Conservation (phyloP, 2,113 vertebrate species). For the Thamnaconus septentrionalis region DNA sequence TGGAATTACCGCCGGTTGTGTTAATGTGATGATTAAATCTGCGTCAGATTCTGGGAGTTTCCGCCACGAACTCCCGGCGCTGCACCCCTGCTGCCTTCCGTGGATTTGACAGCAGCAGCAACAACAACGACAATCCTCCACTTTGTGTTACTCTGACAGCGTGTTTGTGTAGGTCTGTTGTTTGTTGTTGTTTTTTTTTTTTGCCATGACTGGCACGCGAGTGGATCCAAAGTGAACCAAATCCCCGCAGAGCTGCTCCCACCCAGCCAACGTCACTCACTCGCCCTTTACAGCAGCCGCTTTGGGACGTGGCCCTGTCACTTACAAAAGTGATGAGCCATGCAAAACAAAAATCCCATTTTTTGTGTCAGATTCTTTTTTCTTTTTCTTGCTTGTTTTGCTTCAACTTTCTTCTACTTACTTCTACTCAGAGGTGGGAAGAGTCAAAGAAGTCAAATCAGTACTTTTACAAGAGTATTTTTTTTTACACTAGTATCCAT, state of each 20-base stretch:
- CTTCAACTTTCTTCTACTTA: background rate
- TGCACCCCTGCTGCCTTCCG: constrained; percentile 7
- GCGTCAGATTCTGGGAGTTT: background rate
- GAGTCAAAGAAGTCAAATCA: no score
- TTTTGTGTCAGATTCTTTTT: background rate
- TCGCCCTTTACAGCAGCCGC: constrained; percentile 22
- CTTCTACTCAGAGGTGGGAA: no score
- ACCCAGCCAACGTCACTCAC: constrained; percentile 31
- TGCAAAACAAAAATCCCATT: background rate
- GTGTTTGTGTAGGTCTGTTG: no score
- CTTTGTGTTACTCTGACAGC: background rate
- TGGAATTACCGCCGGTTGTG: constrained; percentile 21
- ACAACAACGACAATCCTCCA: background rate
- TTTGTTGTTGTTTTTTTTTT: constrained; percentile 14
- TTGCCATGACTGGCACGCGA: constrained; percentile 24
- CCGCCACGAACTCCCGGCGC: background rate
- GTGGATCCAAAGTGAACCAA: constrained; percentile 27
- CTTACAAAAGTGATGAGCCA: constrained; percentile 2
- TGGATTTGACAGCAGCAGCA: constrained; percentile 4
- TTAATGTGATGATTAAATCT: constrained; percentile 8
- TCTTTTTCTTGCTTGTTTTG: background rate
- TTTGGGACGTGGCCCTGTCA: constrained; percentile 13
- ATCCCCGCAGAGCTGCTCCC: constrained; percentile 11
- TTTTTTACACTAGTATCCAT: no score
- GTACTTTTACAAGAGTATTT: no score